These are phyloP conservation scores for Champsocephalus esox DNA, from an alignment of 2,797 vertebrate species.

Conservation along the genomic window DNA sequence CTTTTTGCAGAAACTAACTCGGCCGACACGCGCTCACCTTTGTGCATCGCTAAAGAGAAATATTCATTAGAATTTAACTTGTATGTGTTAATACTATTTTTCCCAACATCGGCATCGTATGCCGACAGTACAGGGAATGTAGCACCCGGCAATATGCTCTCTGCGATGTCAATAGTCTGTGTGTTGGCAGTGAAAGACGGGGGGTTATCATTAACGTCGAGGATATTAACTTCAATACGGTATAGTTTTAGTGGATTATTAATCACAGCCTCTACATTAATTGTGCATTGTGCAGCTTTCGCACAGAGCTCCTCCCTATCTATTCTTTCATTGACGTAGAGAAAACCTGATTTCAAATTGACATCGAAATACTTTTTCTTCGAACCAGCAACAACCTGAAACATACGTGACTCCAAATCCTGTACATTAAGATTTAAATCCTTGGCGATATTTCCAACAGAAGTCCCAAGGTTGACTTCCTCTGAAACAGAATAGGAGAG, in stretches of 20 bases:
- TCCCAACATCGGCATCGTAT: conserved; percentile 72
- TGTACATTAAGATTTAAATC: conserved; percentile 76
- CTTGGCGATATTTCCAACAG: conserved; percentile 80
- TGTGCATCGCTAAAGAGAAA: conserved; percentile 68
- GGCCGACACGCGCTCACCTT: conserved; percentile 55
- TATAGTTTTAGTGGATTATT: conserved; percentile 76
- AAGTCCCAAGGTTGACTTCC: conserved; percentile 74
- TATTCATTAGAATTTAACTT: conserved; percentile 71
- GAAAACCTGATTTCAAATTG: conserved; percentile 75
- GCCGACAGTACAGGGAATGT: conserved; percentile 69
- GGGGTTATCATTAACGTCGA: conserved; percentile 77
- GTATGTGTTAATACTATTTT: conserved; percentile 70
- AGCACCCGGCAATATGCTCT: conserved; percentile 79
- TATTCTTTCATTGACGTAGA: conserved; percentile 76
- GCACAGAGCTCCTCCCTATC: conserved; percentile 80
- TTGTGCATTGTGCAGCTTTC: conserved; percentile 58
- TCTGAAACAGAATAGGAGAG: conserved; percentile 81
- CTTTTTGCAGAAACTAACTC: conserved; percentile 84
- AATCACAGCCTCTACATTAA: conserved; percentile 76
- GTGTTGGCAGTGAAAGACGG: conserved; percentile 65
- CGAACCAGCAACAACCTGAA: conserved; percentile 76
- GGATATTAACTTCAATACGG: conserved; percentile 68
- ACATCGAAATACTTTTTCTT: conserved; percentile 79
- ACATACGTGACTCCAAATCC: conserved; percentile 75
- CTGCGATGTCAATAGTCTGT: conserved; percentile 74